These are phyloP conservation scores for Pimephales promelas DNA, from an alignment of 2,113 vertebrate genomes.

Conservation along the genomic window DNA sequence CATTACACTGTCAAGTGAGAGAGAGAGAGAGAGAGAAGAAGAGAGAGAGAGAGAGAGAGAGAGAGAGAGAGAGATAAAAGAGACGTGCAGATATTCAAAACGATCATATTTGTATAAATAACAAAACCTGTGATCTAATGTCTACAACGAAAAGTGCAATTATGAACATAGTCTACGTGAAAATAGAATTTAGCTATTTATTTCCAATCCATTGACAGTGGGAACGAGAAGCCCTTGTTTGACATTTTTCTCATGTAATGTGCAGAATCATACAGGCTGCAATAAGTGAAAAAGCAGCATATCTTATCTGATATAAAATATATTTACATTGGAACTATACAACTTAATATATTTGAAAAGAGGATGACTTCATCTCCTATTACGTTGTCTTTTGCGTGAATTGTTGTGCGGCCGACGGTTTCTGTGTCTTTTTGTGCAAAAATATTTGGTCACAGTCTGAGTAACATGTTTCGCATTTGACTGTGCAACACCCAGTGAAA, in stretches of 20 bases:
- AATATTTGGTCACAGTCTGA: slow-evolving; percentile 84
- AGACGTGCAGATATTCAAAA: background rate
- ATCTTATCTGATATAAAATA: slow-evolving; percentile 17
- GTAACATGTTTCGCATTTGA: slow-evolving; percentile 90
- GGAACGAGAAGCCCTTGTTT: background rate
- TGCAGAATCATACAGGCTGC: background rate
- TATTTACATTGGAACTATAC: slow-evolving; percentile 48
- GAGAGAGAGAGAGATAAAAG: background rate
- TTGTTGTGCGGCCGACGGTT: slow-evolving; percentile 64
- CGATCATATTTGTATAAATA: background rate
- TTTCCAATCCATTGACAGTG: slow-evolving; percentile 11
- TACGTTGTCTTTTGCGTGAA: slow-evolving; percentile 67
- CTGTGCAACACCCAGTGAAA: slow-evolving; percentile 97
- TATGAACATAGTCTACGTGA: slow-evolving; percentile 40
- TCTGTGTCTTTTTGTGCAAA: slow-evolving; percentile 74
- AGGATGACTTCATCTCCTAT: background rate
- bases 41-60: no score
- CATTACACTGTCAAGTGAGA: slow-evolving; percentile 32
- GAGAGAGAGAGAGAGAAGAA: no score
- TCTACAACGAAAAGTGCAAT: slow-evolving; percentile 48
- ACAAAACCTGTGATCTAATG: slow-evolving; percentile 19
- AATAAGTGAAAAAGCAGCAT: background rate
- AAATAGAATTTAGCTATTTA: slow-evolving; percentile 1
- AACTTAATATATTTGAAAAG: background rate
- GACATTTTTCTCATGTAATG: no score